Percentiles rank a stretch among this genome's conserved stretches.
Evolutionary conservation across 37 sponge, comb jelly and placozoan species (phyloP).

Genomic region (Hormiphora californensis): DNA sequence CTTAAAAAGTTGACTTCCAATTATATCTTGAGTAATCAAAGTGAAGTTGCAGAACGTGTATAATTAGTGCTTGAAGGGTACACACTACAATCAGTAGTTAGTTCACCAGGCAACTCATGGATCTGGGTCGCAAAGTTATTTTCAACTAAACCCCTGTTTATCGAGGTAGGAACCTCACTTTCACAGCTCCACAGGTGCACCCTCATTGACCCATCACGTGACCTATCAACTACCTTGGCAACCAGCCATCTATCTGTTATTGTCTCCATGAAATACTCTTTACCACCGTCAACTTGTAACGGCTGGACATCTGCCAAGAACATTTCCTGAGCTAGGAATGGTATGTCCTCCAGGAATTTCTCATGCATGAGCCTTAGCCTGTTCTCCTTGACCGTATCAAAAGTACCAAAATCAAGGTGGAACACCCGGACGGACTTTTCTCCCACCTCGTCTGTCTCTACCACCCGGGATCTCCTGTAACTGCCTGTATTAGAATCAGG

Average conservation of each 20-base stretch:
- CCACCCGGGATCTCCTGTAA: slow-evolving; percentile 21
- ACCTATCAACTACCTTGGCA: slow-evolving; percentile 30
- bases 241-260: slow-evolving; percentile 21
- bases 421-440: not conserved
- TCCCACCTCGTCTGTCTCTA: slow-evolving; percentile 39
- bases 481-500: not conserved
- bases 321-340: slow-evolving; percentile 45
- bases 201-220: not conserved
- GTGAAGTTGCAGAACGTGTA: no score
- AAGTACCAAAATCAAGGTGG: slow-evolving; percentile 35
- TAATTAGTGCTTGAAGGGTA: no score
- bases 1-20: no score
- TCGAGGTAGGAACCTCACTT: not conserved
- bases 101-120: not conserved
- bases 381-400: slow-evolving; percentile 13
- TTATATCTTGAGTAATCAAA: no score
- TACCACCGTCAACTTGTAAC: not conserved
- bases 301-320: slow-evolving; percentile 9
- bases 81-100: slow-evolving; percentile 45
- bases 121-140: not conserved
- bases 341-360: not conserved
- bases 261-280: slow-evolving; percentile 24
- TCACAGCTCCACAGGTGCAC: slow-evolving; percentile 45
- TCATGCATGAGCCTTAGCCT: not conserved
- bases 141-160: slow-evolving; percentile 26